Percentiles rank a stretch among this genome's conserved stretches.
Conservation (phyloP, 2,113 vertebrate species). For the Xerus inauris region DNA sequence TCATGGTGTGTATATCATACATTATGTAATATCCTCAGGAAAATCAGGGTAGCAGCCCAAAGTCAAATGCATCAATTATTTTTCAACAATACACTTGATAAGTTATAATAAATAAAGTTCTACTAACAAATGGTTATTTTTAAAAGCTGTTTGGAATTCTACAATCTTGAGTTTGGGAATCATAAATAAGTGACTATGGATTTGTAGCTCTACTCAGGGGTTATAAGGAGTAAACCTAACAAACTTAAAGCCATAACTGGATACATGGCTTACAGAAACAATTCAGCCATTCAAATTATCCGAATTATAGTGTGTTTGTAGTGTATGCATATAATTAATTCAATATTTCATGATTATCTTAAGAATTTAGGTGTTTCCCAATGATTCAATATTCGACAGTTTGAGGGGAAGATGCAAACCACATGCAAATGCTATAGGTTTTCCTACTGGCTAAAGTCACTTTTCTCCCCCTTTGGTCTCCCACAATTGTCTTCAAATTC, state of each 20-base stretch:
- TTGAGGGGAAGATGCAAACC: neutral
- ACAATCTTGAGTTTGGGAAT: neutral
- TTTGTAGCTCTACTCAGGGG: neutral
- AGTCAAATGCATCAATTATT: slow-evolving; percentile 3
- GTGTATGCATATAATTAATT: neutral
- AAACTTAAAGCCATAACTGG: neutral
- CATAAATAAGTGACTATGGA: neutral
- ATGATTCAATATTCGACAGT: neutral
- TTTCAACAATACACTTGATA: neutral
- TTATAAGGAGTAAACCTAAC: neutral
- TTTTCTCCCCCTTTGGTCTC: neutral
- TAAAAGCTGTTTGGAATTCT: neutral
- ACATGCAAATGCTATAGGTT: neutral
- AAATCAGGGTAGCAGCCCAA: neutral
- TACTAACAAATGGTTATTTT: neutral
- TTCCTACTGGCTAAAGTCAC: neutral
- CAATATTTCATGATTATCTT: neutral
- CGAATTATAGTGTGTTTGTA: neutral
- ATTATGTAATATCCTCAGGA: neutral
- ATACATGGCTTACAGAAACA: neutral
- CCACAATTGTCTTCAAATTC: neutral
- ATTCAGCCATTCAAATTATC: neutral
- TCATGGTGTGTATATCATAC: neutral
- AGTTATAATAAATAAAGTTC: neutral
- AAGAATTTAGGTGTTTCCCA: slow-evolving; percentile 7